Evolutionary conservation across 2,888 invertebrate genomes (phyloP).

Genomic region (Tortrix viridana): DNA sequence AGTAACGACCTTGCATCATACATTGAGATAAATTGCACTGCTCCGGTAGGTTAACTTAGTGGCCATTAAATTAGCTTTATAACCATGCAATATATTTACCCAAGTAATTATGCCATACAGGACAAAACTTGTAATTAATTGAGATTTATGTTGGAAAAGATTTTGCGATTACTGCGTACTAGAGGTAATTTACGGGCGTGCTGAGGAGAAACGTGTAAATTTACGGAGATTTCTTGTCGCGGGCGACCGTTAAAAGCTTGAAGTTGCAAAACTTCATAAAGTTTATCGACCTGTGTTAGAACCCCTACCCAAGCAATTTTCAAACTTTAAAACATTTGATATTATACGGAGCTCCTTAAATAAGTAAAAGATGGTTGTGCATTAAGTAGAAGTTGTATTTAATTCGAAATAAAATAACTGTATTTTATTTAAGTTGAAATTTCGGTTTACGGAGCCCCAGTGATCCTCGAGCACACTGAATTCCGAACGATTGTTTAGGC

Average conservation of each 20-base stretch:
- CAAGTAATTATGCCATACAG: slow-evolving; percentile 25
- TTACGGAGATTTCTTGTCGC: slow-evolving; percentile 36
- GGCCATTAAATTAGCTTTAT: slow-evolving; percentile 16
- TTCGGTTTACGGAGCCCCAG: no score
- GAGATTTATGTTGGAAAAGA: slow-evolving; percentile 33
- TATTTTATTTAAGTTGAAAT: no score
- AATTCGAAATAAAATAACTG: no score
- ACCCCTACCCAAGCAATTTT: no score
- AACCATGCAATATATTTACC: slow-evolving; percentile 18
- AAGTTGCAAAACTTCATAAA: slow-evolving; percentile 9
- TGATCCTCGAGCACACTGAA: slow-evolving; percentile 1
- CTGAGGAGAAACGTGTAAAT: slow-evolving; percentile 32
- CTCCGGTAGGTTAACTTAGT: slow-evolving; percentile 12
- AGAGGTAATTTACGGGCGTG: slow-evolving; percentile 26
- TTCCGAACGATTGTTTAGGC: slow-evolving; percentile 43
- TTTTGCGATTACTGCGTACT: slow-evolving; percentile 27
- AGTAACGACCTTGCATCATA: no score
- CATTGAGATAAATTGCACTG: no score
- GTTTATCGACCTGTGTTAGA: slow-evolving; percentile 1
- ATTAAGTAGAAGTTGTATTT: no score
- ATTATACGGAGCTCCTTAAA: no score
- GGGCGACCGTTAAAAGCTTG: slow-evolving; percentile 41
- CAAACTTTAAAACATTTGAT: no score
- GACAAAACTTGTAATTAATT: slow-evolving; percentile 32
- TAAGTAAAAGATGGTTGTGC: no score